A percentile compares a stretch with the other conserved stretches of the same genome.
These are phyloP conservation scores for Rotaria socialis DNA, from an alignment of 2,888 invertebrate genomes.

Conservation along the genomic window DNA sequence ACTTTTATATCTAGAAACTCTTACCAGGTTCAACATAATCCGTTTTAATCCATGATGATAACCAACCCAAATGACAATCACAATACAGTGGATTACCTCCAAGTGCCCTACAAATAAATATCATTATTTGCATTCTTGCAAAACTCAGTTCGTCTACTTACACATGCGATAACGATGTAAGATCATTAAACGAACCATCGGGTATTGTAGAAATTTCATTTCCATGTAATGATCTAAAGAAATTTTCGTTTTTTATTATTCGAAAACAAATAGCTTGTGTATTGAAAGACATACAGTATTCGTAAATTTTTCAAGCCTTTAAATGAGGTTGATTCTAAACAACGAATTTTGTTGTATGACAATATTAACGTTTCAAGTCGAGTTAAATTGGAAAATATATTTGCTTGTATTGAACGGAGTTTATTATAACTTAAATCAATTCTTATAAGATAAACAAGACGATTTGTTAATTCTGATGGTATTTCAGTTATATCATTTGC, in stretches of 20 bases:
- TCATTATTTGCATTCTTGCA: neutral
- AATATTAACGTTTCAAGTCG: slow-evolving; percentile 90
- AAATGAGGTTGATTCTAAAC: slow-evolving; percentile 82
- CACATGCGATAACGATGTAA: slow-evolving; percentile 90
- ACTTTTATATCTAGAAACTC: neutral
- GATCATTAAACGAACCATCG: slow-evolving; percentile 87
- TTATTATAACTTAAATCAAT: slow-evolving; percentile 59
- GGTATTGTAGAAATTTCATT: slow-evolving; percentile 94
- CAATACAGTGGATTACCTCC: slow-evolving; percentile 95
- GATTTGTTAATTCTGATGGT: slow-evolving; percentile 75
- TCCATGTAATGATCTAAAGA: slow-evolving; percentile 78
- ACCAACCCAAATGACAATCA: slow-evolving; percentile 90
- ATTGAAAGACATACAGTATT: slow-evolving; percentile 67
- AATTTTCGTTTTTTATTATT: slow-evolving; percentile 48
- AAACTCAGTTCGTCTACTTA: slow-evolving; percentile 63
- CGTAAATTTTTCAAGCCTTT: slow-evolving; percentile 79
- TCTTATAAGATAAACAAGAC: slow-evolving; percentile 78
- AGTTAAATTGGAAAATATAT: slow-evolving; percentile 81
- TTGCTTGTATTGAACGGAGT: slow-evolving; percentile 64
- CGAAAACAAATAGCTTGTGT: neutral
- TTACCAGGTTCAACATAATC: slow-evolving; percentile 81
- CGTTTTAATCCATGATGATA: slow-evolving; percentile 90
- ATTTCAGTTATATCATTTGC: slow-evolving; percentile 85
- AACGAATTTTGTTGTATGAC: slow-evolving; percentile 90
- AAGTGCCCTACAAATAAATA: slow-evolving; percentile 70